Conservation (phyloP, 2,888 invertebrate species). For the Clistopyga incitator region DNA sequence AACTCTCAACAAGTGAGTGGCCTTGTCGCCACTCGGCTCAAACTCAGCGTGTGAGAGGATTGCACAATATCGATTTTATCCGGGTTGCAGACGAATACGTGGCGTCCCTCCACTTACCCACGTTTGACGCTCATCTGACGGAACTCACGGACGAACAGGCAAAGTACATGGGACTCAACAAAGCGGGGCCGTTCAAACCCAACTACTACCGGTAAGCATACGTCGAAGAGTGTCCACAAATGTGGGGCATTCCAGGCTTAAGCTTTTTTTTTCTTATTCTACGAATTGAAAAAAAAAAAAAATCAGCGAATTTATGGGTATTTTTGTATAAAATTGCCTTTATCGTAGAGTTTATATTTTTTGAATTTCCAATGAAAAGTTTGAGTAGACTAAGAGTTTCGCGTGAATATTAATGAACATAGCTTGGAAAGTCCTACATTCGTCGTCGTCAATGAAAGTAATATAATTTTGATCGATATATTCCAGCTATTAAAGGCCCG, state of each 20-base stretch:
- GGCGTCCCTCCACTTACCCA: conserved; percentile 97
- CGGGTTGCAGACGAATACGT: conserved; percentile 95
- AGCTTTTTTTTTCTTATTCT: neutral
- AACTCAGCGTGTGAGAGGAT: conserved; percentile 3
- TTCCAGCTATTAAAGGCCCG: conserved; percentile 61
- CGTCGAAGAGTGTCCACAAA: neutral
- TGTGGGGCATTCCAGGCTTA: neutral
- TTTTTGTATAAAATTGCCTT: no score
- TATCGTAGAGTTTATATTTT: no score
- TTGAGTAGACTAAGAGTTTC: no score
- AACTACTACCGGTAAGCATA: conserved; percentile 95
- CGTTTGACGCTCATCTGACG: conserved; percentile 98
- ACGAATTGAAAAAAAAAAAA: no score
- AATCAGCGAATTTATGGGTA: no score
- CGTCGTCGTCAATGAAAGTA: neutral
- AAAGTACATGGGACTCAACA: conserved; percentile 98
- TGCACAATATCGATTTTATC: conserved; percentile 52
- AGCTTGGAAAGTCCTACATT: conserved; percentile 5
- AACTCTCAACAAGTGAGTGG: neutral
- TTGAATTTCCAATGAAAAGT: no score
- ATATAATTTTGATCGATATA: conserved; percentile 46
- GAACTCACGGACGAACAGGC: conserved; percentile 98
- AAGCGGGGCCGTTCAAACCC: conserved; percentile 99
- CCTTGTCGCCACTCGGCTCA: conserved; percentile 2
- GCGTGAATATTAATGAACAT: neutral